Conservation (phyloP, 2,888 invertebrate genomes). For the Mythimna albipuncta region DNA sequence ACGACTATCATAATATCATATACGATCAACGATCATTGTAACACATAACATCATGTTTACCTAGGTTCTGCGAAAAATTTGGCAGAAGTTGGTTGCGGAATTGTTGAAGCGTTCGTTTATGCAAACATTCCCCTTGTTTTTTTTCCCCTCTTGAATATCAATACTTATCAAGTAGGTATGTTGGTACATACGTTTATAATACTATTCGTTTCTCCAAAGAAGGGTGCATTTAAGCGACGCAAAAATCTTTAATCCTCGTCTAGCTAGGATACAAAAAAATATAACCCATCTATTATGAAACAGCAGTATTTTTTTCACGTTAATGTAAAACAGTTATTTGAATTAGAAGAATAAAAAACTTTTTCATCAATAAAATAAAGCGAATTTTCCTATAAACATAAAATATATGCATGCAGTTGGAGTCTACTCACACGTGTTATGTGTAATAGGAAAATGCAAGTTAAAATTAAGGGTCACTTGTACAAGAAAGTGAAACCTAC, state of each 20-base stretch:
- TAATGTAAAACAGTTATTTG: no score
- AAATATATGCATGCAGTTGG: no score
- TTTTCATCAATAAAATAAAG: background rate
- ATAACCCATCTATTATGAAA: background rate
- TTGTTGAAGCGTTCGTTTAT: slow-evolving; percentile 14
- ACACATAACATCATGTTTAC: background rate
- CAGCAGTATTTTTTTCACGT: background rate
- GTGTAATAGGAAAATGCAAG: no score
- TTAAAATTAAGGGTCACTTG: no score
- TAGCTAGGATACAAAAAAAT: background rate
- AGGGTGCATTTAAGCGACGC: slow-evolving; percentile 14
- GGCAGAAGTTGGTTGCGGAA: background rate
- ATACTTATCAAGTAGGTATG: slow-evolving; percentile 35
- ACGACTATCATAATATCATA: no score
- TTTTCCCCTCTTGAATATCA: slow-evolving; percentile 16
- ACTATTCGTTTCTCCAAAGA: slow-evolving; percentile 46
- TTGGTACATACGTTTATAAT: slow-evolving; percentile 42
- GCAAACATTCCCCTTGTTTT: slow-evolving; percentile 16
- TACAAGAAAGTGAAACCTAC: no score
- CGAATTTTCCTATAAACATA: background rate
- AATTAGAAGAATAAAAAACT: background rate
- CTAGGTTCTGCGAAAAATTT: background rate
- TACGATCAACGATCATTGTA: background rate
- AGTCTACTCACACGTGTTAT: no score
- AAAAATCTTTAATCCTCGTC: background rate